Percentiles rank a stretch among this genome's conserved stretches.
Evolutionary conservation across 2,888 invertebrate genomes (phyloP).

Genomic region (Antheraea assamensis): DNA sequence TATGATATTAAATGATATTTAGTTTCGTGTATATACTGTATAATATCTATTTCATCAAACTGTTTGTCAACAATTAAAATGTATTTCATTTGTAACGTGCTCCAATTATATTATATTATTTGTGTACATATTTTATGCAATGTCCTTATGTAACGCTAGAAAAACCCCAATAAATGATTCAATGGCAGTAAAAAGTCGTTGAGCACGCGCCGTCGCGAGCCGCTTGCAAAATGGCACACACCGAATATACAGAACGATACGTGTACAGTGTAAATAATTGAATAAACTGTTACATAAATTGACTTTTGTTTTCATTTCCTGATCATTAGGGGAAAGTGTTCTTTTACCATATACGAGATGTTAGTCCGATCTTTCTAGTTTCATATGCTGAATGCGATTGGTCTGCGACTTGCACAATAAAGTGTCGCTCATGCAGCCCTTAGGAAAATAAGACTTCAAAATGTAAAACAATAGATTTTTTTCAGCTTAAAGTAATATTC

Average conservation of each 20-base stretch:
- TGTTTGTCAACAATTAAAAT: background rate
- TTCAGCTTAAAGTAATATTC: background rate
- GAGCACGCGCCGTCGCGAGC: constrained; percentile 25
- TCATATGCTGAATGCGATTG: background rate
- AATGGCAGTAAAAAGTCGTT: background rate
- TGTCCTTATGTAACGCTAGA: constrained; percentile 23
- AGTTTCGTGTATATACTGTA: background rate
- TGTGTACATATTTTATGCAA: constrained; percentile 11
- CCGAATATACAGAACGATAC: constrained; percentile 39
- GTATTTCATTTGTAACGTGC: constrained; percentile 15
- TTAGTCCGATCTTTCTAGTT: background rate
- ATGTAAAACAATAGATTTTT: no score
- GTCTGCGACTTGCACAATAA: background rate
- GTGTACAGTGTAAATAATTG: constrained; percentile 54
- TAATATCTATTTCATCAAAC: background rate
- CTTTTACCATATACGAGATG: background rate
- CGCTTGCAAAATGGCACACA: constrained; percentile 45
- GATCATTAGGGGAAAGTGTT: constrained; percentile 26
- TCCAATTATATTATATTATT: constrained; percentile 10
- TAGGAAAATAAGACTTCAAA: no score
- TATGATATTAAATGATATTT: background rate
- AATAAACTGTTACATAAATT: constrained; percentile 66
- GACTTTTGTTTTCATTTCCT: constrained; percentile 61
- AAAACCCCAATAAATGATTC: constrained; percentile 17
- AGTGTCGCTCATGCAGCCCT: background rate